phyloP scores from a whole-genome alignment of 2,113 vertebrate genomes.

The Melierax canorus region DNA sequence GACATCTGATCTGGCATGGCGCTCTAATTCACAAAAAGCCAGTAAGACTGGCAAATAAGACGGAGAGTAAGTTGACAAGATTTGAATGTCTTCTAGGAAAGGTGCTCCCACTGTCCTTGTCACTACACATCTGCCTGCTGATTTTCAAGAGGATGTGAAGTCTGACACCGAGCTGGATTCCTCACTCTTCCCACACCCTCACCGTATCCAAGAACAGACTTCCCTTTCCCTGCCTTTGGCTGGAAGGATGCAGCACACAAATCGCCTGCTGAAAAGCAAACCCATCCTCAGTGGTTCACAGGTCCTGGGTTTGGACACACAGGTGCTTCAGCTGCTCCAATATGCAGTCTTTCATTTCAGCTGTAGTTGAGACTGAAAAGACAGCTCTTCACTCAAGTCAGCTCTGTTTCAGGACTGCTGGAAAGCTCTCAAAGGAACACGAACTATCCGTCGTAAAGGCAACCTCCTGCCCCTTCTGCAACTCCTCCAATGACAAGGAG shows the following conservation, averaged over 20 bases:
- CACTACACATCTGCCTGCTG: neutral
- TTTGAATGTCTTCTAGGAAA: neutral
- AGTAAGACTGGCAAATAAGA: neutral
- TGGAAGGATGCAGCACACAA: neutral
- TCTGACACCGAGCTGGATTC: neutral
- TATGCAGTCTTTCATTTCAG: rapidly evolving
- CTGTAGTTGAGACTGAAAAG: neutral
- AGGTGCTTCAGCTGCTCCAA: neutral
- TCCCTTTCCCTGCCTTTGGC: neutral
- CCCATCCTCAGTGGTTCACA: neutral
- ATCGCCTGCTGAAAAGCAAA: neutral
- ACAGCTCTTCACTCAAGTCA: neutral
- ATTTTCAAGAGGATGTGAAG: neutral
- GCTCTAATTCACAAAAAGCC: neutral
- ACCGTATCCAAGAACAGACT: neutral
- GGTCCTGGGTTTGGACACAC: neutral
- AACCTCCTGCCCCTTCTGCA: neutral
- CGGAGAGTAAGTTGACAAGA: neutral
- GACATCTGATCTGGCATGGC: neutral
- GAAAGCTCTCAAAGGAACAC: neutral
- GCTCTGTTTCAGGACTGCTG: neutral
- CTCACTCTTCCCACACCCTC: neutral
- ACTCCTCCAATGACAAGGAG: neutral
- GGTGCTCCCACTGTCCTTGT: neutral
- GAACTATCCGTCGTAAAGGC: neutral